Evolutionary conservation across 1,140 invertebrate species (phyloP), one percentile per base, ranked within the genome.

Genomic region (Orius laevigatus): DNA sequence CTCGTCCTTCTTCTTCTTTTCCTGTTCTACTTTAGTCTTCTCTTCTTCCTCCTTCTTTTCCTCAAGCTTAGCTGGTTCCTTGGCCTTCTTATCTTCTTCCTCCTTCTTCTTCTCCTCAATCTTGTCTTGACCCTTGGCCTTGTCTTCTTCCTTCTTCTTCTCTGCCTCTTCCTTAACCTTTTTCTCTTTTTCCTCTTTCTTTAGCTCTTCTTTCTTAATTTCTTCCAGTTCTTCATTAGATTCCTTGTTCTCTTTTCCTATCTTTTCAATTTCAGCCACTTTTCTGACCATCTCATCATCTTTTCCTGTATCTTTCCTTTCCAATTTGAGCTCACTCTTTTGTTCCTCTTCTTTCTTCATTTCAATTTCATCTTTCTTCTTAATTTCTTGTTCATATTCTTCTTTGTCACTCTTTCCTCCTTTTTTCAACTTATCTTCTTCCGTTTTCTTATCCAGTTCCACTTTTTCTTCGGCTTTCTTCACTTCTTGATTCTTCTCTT

Each of bases 381-480:
- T 49, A 40, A 34, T 16, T 11, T n/a, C 5, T 33, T 9, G 36
- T 11, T 16, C n/a, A 16, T 39, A 44, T n/a, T n/a, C n/a, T n/a
- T n/a, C n/a, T n/a, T n/a, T n/a, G n/a, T n/a, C n/a, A n/a, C n/a
- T n/a, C 3, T 8, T 25, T 25, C 8, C 3, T 25, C 25, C 25
- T 25, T 3, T 25, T 25, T 8, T 8, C n/a, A n/a, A n/a, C n/a
- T n/a, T n/a, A n/a, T 25, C 25, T 49, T 39, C 35, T 16, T 11
- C n/a, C 5, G 14, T 9, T 46, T 11, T 16, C n/a, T 34, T 39
- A 44, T 25, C 8, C 3, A 25, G 25, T 25, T 46, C 48, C 14
- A 55, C 49, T 43, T 61, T 56, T 14, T 58, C 58, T 16, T 63
- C 58, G 14, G 11, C 2, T 39, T 39, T 16, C 15, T 39, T 39